Base-by-base conservation (phyloP, 2,797 vertebrate species). In the Pyrocephalus nanus region DNA sequence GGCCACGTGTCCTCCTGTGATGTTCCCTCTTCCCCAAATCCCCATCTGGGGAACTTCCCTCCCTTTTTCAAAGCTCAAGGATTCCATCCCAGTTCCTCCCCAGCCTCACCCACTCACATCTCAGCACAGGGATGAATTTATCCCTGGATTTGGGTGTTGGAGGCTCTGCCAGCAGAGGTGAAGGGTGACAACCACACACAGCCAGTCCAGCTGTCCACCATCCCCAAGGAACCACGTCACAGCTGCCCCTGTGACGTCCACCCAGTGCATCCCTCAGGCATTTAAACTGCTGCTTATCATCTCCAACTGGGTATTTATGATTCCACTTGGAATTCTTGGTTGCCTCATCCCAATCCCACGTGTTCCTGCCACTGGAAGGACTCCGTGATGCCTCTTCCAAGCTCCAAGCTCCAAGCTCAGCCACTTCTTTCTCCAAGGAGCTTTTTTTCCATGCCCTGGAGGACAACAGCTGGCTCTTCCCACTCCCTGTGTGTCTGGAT, bases 91-190 rank as follows among this genome's bases (percentile, higher is more conserved):
- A 0, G n/a, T 42, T 38, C 45, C 48, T 23, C 58, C 77, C 53
- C n/a, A 70, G 75, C 78, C 69, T 77, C 34, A 9, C 38, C 86
- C 62, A 14, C 51, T 4, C 62, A 11, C 8, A 66, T 58, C 32
- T 81, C 69, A 38, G 45, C 7, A 2, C 32, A 4, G 69, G 61
- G 54, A 47, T 78, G 3, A 19, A 66, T 58, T 88, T 71, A 15
- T n/a, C 8, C 0, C 0, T 8, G 53, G 30, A n/a, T 80, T 83
- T 72, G 69, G 45, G 38, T 55, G 20, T 4, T 23, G 1, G 32
- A 77, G 65, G 70, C 32, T 87, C 64, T 38, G 42, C 16, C 0
- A 9, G 47, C 22, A 2, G 48, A 78, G n/a, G n/a, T 30, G 69
- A 45, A 60, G 23, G 70, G n/a, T 92, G 50, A 58, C 50, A 76